phyloP scores from a whole-genome alignment of 1,140 invertebrate species.

The Globodera ellingtonae region DNA sequence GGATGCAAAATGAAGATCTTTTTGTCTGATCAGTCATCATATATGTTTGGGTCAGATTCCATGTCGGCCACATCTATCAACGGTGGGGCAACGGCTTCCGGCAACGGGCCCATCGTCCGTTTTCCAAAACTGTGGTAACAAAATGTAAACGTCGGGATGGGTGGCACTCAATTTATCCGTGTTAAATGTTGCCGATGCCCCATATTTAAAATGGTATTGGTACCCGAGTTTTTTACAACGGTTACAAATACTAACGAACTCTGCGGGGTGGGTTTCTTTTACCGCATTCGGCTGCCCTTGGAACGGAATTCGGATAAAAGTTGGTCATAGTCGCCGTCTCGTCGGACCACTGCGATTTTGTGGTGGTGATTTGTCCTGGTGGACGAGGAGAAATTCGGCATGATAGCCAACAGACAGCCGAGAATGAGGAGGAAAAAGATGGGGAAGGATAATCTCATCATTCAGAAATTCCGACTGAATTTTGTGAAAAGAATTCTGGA shows the following conservation, averaged over 20 bases:
- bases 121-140: neutral
- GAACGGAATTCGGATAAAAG: conserved; percentile 22
- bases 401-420: neutral
- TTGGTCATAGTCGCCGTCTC: conserved; percentile 22
- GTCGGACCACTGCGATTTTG: conserved; percentile 17
- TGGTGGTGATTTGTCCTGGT: conserved; percentile 4
- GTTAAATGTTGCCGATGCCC: neutral
- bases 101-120: neutral
- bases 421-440: conserved; percentile 8
- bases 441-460: neutral
- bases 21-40: neutral
- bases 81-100: neutral
- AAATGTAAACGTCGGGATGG: neutral
- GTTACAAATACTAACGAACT: no score
- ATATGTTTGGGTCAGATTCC: neutral
- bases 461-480: neutral
- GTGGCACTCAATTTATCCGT: no score
- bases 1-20: neutral
- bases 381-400: neutral
- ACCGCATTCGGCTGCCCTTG: conserved; percentile 31
- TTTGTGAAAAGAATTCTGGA: conserved; percentile 1
- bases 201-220: no score
- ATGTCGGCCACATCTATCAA: neutral
- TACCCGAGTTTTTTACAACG: no score
- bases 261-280: neutral